phyloP scores from a whole-genome alignment of 2,113 vertebrate genomes.

The Peromyscus californicus region DNA sequence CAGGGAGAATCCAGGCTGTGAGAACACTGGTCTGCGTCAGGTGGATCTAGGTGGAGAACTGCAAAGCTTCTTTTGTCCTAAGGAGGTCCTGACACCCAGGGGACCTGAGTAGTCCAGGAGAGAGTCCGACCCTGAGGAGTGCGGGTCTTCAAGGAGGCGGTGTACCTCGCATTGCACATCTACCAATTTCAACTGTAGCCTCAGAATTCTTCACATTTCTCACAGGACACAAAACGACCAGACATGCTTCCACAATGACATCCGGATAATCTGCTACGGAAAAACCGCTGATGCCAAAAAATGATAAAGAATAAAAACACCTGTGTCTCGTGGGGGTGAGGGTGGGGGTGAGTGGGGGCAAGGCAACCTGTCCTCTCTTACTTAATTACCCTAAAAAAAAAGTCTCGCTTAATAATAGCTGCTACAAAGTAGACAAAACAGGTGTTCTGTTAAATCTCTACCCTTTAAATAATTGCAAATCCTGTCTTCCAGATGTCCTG shows the following conservation, averaged over 20 bases:
- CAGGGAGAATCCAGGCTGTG: not conserved
- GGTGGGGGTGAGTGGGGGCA: rapidly evolving
- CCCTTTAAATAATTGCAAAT: not conserved
- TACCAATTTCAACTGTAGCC: not conserved
- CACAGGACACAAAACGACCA: not conserved
- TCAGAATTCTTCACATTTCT: not conserved
- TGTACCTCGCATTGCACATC: not conserved
- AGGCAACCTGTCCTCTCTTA: no score
- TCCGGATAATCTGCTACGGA: not conserved
- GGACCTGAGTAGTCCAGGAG: not conserved
- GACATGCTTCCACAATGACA: not conserved
- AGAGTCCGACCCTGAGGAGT: not conserved
- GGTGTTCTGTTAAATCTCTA: not conserved
- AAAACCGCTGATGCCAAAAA: not conserved
- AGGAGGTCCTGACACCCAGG: not conserved
- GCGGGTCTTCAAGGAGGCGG: not conserved
- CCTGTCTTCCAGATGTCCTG: not conserved
- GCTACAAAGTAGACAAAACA: not conserved
- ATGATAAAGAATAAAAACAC: not conserved
- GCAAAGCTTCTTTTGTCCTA: not conserved
- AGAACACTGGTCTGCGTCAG: not conserved
- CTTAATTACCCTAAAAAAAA: no score
- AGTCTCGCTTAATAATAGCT: not conserved
- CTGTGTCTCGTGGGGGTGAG: not conserved
- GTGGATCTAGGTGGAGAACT: no score